Conservation (phyloP, 2,113 vertebrate species). For the Camelus dromedarius region DNA sequence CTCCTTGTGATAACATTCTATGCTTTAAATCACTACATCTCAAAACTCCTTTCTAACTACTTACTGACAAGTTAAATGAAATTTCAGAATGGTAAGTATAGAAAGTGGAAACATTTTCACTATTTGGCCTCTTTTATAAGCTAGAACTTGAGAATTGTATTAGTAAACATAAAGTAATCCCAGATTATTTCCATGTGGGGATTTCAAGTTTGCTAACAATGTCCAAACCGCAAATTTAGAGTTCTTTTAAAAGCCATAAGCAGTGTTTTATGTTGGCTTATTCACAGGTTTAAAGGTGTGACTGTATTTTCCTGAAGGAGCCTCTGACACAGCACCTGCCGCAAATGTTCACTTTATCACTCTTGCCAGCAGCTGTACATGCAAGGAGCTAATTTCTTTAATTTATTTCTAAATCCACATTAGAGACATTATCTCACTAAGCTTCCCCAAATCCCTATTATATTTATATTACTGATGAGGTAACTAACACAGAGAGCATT, state of each 20-base stretch:
- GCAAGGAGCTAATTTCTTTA: conserved; percentile 78
- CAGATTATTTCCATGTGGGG: conserved; percentile 41
- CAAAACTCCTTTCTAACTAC: conserved; percentile 12
- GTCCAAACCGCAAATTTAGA: conserved; percentile 64
- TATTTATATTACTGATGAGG: conserved; percentile 80
- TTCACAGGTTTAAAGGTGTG: conserved; percentile 64
- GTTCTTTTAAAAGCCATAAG: conserved; percentile 66
- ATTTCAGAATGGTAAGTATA: background rate
- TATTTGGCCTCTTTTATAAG: conserved; percentile 39
- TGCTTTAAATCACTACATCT: background rate
- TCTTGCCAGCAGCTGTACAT: conserved; percentile 67
- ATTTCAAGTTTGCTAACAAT: conserved; percentile 70
- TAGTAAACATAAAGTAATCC: conserved; percentile 68
- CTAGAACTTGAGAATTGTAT: background rate
- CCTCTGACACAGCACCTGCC: conserved; percentile 65
- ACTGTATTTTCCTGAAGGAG: conserved; percentile 65
- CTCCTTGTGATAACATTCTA: background rate
- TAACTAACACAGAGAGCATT: conserved; percentile 61
- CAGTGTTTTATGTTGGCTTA: conserved; percentile 59
- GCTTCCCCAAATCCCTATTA: conserved; percentile 79
- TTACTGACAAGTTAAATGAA: conserved; percentile 49
- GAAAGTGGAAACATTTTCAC: conserved; percentile 26
- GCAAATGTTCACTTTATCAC: conserved; percentile 74
- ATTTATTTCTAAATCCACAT: conserved; percentile 81
- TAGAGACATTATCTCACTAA: conserved; percentile 83